These are phyloP conservation scores for Squalus acanthias DNA, from an alignment of 2,797 vertebrate species.

Conservation along the genomic window DNA sequence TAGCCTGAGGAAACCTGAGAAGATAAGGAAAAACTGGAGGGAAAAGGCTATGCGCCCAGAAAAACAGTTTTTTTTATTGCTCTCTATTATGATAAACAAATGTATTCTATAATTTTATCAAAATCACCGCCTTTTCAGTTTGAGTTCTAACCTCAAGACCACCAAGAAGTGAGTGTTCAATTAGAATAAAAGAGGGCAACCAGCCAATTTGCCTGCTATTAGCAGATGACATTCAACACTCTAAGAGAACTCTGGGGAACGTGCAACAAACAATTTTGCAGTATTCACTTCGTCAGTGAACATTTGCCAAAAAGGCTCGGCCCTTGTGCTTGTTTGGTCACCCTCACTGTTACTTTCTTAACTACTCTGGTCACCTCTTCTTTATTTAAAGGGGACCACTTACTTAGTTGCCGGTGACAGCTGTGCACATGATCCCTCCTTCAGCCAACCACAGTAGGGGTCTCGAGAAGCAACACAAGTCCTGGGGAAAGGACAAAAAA, in stretches of 20 bases:
- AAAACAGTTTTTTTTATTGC: background rate
- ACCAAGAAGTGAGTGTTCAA: background rate
- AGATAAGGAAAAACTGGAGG: background rate
- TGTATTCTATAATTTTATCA: background rate
- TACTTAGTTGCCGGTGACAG: slow-evolving; percentile 75
- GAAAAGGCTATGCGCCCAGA: background rate
- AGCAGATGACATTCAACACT: background rate
- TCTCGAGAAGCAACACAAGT: slow-evolving; percentile 94
- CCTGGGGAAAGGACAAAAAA: slow-evolving; percentile 58
- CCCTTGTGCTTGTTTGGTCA: background rate
- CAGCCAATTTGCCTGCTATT: slow-evolving; percentile 1
- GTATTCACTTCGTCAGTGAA: background rate
- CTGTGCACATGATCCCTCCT: slow-evolving; percentile 77
- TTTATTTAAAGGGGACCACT: slow-evolving; percentile 48
- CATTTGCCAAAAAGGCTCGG: background rate
- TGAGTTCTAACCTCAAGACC: background rate
- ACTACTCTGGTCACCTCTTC: background rate
- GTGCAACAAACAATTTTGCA: background rate
- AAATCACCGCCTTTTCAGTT: background rate
- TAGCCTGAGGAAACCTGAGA: background rate
- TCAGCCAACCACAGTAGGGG: slow-evolving; percentile 91
- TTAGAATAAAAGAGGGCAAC: slow-evolving; percentile 22
- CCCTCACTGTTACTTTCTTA: background rate
- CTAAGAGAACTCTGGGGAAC: background rate
- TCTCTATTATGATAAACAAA: background rate